Base-by-base conservation (phyloP, 2,797 vertebrate species). In the Hoplostethus atlanticus region DNA sequence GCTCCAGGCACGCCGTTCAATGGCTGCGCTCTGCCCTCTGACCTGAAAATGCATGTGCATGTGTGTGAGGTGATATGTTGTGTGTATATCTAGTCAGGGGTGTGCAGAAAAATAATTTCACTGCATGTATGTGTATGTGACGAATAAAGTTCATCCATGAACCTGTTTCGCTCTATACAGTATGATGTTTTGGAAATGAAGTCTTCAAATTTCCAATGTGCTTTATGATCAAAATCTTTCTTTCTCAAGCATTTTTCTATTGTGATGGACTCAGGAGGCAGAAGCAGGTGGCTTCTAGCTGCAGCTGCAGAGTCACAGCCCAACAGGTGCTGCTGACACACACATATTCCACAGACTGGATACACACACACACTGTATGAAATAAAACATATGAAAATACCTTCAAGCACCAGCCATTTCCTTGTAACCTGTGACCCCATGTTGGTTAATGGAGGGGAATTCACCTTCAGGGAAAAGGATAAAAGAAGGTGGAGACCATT, bases 231-330 rank as follows among this genome's bases (percentile, higher is more conserved):
- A 12, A 12, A 44, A 13, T 44, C 11, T 44, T 44, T 10, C 40
- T 44, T 13, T 44, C 10, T 10, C 2, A 12, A 13, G 2, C 40
- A 5, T 11, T 40, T 21, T 25, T 17, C 56, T 42, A 36, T 21
- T 17, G 13, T 42, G 34, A 42, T 17, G 16, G 6, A 42, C 36
- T 42, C 8, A 40, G 56, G 6, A 17, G 34, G 56, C n/a, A n/a
- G 48, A 28, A 36, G 48, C 36, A 42, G 48, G 6, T 28, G 40
- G 38, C 34, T 28, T 4, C 4, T 11, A 30, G 42, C 54, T 58
- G 54, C 55, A 68, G 55, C 46, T 68, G 53, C 42, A 67, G 40
- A 55, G 13, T 48, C 34, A 13, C 21, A 59, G 46, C 36, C 17
- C 6, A 36, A 17, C 65, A 58, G 64, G 64, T 44, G 64, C 40